Percentiles rank a stretch among this genome's conserved stretches.
These are phyloP conservation scores for Tigriopus japonicus DNA, from an alignment of 1,140 invertebrate genomes.

Conservation along the genomic window DNA sequence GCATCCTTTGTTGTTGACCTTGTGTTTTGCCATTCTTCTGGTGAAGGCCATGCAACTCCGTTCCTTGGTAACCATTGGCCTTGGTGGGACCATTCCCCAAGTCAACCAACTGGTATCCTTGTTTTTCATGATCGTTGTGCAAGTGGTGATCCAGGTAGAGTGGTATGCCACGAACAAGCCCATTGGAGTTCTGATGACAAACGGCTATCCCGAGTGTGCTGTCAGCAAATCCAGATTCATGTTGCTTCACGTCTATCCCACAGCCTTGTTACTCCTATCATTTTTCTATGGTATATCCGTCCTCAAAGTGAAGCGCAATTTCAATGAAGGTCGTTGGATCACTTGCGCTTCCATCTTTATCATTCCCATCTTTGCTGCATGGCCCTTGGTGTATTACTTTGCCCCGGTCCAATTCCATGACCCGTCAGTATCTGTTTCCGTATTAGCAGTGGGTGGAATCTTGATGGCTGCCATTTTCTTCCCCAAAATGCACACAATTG, in stretches of 20 bases:
- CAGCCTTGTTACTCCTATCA: conserved; percentile 21
- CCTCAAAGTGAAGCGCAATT: conserved; percentile 23
- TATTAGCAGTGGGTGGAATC: conserved; percentile 21
- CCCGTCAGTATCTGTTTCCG: conserved; percentile 20
- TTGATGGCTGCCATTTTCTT: conserved; percentile 24
- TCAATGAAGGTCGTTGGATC: conserved; percentile 24
- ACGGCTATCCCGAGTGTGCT: not conserved
- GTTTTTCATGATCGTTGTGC: conserved; percentile 25
- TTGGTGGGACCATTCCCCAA: conserved; percentile 22
- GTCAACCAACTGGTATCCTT: conserved; percentile 26
- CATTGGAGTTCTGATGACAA: conserved; percentile 12
- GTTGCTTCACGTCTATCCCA: conserved; percentile 23
- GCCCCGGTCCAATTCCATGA: conserved; percentile 20
- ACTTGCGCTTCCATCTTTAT: conserved; percentile 22
- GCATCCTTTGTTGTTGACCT: conserved; percentile 21
- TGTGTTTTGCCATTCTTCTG: conserved; percentile 25
- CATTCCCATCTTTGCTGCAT: conserved; percentile 21
- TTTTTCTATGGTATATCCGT: conserved; percentile 23
- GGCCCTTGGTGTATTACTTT: conserved; percentile 21
- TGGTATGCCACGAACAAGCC: conserved; percentile 20
- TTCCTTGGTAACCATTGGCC: conserved; percentile 23
- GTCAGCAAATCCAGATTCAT: conserved; percentile 19
- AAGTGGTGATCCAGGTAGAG: conserved; percentile 25
- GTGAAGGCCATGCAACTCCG: conserved; percentile 26
- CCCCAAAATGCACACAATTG: conserved; percentile 24